Base-by-base conservation (phyloP, 2,888 invertebrate genomes). In the Blera fallax region DNA sequence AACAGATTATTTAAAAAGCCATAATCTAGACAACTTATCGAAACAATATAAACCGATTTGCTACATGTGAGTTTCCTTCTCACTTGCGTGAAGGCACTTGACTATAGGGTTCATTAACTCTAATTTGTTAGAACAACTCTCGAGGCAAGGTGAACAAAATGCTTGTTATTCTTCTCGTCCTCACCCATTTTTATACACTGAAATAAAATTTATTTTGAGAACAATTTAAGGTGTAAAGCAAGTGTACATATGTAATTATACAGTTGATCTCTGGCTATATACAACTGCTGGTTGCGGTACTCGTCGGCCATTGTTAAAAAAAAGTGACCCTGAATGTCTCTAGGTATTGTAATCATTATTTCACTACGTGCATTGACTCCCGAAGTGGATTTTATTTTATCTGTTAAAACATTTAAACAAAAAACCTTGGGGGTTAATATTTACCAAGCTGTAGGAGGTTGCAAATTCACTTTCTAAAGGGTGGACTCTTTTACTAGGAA, bases 281-380 rank as follows among this genome's bases (percentile, higher is more conserved):
- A n/a, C n/a, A n/a, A n/a, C 14, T 8, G 14, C 2, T 24, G 27
- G 10, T 27, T 18, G 18, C 27, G 43, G 56, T 40, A 24, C 11
- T 10, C 10, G 14, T 1, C 27, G 16, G 3, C 8, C 7, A 58
- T 7, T 65, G 27, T 65, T 54, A 7, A 50, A 70, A 56, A 48
- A 7, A 37, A 50, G 14, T 73, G 65, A 65, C 65, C 73, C 43
- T 74, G 67, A 62, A 45, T 3, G 27, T 54, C 34, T 48, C 21
- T 74, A 54, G 18, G n/a, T 32, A 50, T 50, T 81, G 52, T 45
- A 37, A 50, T 43, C 45, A 76, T 62, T 56, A 45, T 65, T 48
- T 72, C 52, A 48, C 24, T 52, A 83, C 82, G 82, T 78, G 82
- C 82, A 67, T 77, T 77, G 67, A 77, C 77, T 82, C 37, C 48